phyloP scores from a whole-genome alignment of 2,113 vertebrate genomes.

The Hylia prasina region DNA sequence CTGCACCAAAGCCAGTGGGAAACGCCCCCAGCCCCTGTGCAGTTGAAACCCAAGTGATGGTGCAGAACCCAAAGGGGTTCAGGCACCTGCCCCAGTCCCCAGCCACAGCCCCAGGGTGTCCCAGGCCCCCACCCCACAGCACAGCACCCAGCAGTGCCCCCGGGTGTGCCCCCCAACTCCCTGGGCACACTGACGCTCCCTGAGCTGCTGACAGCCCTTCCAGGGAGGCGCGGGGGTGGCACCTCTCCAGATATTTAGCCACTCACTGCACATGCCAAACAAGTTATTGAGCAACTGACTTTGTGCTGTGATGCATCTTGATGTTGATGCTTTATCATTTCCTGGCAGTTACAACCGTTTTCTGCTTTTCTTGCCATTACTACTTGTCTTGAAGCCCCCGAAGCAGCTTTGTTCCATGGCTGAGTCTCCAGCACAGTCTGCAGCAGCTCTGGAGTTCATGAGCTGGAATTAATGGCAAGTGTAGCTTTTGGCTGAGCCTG shows the following conservation, averaged over 20 bases:
- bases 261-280: not conserved
- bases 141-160: not conserved
- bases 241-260: not conserved
- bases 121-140: not conserved
- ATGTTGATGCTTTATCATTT: not conserved
- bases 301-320: not conserved
- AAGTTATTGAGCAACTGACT: not conserved
- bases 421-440: not conserved
- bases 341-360: not conserved
- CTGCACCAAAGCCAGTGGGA: not conserved
- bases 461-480: not conserved
- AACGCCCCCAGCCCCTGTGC: accelerated
- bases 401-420: not conserved
- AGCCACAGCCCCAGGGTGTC: accelerated
- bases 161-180: accelerated
- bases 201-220: not conserved
- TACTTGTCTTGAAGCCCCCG: not conserved
- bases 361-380: not conserved
- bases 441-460: not conserved
- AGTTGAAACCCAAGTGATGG: accelerated
- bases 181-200: accelerated
- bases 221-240: not conserved
- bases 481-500: not conserved
- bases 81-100: not conserved
- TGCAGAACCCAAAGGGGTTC: accelerated